Evolutionary conservation across 2,113 vertebrate genomes (phyloP), one percentile per base, ranked within the genome.

Genomic region (Eptatretus burgeri): DNA sequence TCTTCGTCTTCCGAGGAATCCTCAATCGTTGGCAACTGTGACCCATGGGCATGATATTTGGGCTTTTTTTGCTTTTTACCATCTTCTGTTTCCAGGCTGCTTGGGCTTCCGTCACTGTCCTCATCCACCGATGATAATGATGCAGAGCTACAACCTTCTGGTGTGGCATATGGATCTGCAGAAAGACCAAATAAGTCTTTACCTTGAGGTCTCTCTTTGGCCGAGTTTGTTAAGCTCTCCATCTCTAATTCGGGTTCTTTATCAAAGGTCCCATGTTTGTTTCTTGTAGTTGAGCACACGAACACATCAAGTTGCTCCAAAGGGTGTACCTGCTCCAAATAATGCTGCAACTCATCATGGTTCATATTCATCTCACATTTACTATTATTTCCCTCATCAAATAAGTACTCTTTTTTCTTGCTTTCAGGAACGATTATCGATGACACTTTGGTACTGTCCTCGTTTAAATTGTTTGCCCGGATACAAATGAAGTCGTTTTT

Each of bases 91-190:
- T 94, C 85, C 52, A 89, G 85, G 67, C 83, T 93, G 71, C 83
- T 86, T 10, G 87, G 88, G 51, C 83, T 83, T 64, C 78, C 71
- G 64, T 77, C 66, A 52, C 74, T 81, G 3, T 98, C 91, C 70
- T 98, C 89, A 14, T 95, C 89, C n/a, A 98, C 76, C 12, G 91
- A 96, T 2, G 91, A 98, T 14, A 87, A 82, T 13, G 91, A 96
- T 41, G 27, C 27, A 63, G 91, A 98, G 8, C 84, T 86, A 60
- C 81, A 41, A 41, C 27, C 27, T 41, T 41, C 84, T 63, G 91
- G 84, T 62, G 87, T 93, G 69, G 94, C 82, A 69, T 85, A 84
- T 52, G 87, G 93, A 53, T 56, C 63, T 27, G 76, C 85, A 66
- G 91, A 87, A 51, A 93, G 74, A 74, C 89, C 93, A 51, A 85